Conservation (phyloP, 2,797 vertebrate genomes). For the Acrossocheilus fasciatus region DNA sequence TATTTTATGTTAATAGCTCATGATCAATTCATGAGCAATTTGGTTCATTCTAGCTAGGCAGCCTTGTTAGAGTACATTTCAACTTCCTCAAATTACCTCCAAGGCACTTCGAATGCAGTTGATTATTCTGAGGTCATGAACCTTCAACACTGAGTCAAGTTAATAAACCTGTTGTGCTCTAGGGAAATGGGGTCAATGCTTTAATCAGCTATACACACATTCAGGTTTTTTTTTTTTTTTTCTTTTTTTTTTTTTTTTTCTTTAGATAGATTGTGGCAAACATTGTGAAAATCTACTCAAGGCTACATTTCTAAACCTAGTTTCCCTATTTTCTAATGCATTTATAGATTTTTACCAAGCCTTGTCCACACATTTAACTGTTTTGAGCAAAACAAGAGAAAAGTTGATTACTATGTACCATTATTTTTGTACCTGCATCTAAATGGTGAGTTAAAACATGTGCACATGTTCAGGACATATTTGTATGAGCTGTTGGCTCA, state of each 20-base stretch:
- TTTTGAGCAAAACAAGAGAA: neutral
- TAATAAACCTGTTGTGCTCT: conserved; percentile 43
- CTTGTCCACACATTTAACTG: neutral
- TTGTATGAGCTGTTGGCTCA: neutral
- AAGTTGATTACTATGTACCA: neutral
- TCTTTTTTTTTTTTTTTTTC: neutral
- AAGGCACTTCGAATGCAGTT: conserved; percentile 30
- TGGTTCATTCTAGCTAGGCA: conserved; percentile 22
- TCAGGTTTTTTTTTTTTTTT: neutral
- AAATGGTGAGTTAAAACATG: neutral
- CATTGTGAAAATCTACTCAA: neutral
- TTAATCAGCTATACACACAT: conserved; percentile 39
- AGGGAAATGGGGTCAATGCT: conserved; percentile 13
- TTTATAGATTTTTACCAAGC: neutral
- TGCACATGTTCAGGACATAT: neutral
- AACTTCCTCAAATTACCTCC: conserved; percentile 40
- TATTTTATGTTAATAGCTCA: conserved; percentile 52
- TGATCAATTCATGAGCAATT: conserved; percentile 48
- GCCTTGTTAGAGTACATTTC: conserved; percentile 35
- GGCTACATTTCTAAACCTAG: neutral
- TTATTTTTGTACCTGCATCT: neutral
- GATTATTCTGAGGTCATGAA: conserved; percentile 50
- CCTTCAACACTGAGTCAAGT: conserved; percentile 34
- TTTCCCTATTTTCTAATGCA: neutral
- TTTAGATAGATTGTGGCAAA: conserved; percentile 19